phyloP scores from a whole-genome alignment of 2,113 vertebrate genomes.

The Chloropsis cyanopogon region DNA sequence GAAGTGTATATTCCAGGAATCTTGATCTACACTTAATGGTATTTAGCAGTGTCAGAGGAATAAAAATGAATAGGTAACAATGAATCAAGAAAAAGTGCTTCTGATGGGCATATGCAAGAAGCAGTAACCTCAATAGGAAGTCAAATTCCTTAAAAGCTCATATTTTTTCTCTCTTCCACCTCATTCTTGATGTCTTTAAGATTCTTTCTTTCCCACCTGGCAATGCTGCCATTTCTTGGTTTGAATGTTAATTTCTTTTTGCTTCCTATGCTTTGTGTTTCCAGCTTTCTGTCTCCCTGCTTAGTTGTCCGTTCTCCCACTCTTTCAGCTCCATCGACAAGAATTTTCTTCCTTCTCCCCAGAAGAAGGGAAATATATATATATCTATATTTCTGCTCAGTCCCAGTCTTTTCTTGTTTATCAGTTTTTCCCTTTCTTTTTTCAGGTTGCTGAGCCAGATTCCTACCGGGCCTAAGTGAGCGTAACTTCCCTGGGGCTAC shows the following conservation, averaged over 20 bases:
- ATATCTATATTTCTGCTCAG: neutral
- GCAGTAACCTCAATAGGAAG: neutral
- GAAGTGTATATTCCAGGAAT: neutral
- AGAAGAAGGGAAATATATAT: neutral
- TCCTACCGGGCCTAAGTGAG: constrained; percentile 49
- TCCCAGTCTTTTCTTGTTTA: neutral
- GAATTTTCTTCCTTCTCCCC: neutral
- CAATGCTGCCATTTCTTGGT: neutral
- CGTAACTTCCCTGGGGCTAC: constrained; percentile 23
- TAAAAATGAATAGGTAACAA: neutral
- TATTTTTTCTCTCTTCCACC: neutral
- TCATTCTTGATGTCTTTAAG: neutral
- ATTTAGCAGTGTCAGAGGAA: neutral
- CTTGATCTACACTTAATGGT: neutral
- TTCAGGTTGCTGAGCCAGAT: constrained; percentile 40
- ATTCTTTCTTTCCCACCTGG: neutral
- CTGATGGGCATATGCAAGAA: neutral
- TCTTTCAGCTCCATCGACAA: neutral
- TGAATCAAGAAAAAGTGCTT: neutral
- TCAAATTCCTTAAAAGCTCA: neutral
- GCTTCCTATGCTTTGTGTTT: neutral
- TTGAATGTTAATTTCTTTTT: neutral
- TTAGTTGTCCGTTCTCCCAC: neutral
- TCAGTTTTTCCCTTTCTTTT: constrained; percentile 41
- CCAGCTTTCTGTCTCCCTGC: neutral